Conservation (phyloP, 2,797 vertebrate genomes). For the Chelon auratus region DNA sequence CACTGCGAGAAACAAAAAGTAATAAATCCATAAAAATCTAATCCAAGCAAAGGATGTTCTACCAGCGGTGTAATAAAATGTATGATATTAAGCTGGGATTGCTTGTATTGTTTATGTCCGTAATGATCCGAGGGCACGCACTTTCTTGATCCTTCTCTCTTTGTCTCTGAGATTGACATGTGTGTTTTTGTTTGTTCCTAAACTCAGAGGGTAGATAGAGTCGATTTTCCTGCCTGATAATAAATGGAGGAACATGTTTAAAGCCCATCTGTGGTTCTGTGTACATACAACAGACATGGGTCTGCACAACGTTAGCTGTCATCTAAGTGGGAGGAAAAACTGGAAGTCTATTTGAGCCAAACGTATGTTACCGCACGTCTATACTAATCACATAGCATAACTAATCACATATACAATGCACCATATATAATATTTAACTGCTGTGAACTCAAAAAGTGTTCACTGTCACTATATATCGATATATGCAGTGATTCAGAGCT, state of each 20-base stretch:
- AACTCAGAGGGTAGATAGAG: slow-evolving; percentile 38
- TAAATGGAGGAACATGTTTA: slow-evolving; percentile 44
- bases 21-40: slow-evolving; percentile 64
- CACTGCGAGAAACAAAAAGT: slow-evolving; percentile 52
- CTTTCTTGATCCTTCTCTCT: slow-evolving; percentile 22
- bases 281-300: slow-evolving; percentile 49
- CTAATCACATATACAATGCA: not conserved
- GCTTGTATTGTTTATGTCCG: slow-evolving; percentile 59
- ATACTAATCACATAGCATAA: slow-evolving; percentile 10
- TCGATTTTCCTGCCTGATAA: slow-evolving; percentile 45
- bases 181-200: slow-evolving; percentile 35
- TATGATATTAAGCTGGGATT: slow-evolving; percentile 73
- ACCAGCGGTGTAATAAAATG: slow-evolving; percentile 64
- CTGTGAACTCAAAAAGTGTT: not conserved
- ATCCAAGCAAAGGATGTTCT: slow-evolving; percentile 48
- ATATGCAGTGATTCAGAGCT: not conserved
- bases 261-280: slow-evolving; percentile 32
- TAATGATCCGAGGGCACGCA: slow-evolving; percentile 33
- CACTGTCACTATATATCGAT: not conserved
- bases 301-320: slow-evolving; percentile 56
- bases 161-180: slow-evolving; percentile 28
- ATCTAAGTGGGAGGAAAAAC: slow-evolving; percentile 28
- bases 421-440: not conserved
- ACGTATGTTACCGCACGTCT: slow-evolving; percentile 42
- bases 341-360: slow-evolving; percentile 51